Evolutionary conservation across 2,113 vertebrate genomes (phyloP).

Genomic region (Thamnaconus septentrionalis): DNA sequence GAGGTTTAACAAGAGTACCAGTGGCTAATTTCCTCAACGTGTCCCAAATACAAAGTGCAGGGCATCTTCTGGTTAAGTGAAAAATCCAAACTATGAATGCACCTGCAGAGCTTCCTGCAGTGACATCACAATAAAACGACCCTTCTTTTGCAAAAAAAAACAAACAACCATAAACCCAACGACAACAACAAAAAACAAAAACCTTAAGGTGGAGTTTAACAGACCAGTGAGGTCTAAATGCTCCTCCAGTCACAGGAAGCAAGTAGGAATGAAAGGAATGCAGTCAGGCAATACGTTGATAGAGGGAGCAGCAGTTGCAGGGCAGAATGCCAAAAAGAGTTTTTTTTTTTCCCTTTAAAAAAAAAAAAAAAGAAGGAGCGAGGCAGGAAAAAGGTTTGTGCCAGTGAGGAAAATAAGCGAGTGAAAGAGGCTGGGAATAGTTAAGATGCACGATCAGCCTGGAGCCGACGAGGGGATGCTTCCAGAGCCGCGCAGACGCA

Average conservation of each 20-base stretch:
- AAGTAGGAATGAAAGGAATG: slow-evolving; percentile 74
- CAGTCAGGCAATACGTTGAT: slow-evolving; percentile 67
- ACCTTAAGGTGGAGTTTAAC: slow-evolving; percentile 51
- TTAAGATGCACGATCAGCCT: not conserved
- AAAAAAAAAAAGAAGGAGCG: slow-evolving; percentile 27
- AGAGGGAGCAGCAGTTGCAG: slow-evolving; percentile 66
- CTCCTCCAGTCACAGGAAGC: slow-evolving; percentile 71
- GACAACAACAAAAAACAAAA: not conserved
- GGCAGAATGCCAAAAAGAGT: slow-evolving; percentile 58
- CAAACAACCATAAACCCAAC: not conserved
- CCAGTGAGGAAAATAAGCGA: slow-evolving; percentile 4
- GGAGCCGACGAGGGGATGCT: not conserved
- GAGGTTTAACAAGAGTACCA: no score
- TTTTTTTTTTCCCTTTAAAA: no score
- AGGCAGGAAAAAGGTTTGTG: slow-evolving; percentile 29
- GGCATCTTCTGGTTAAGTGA: no score
- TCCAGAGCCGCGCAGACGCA: not conserved
- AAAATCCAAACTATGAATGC: no score
- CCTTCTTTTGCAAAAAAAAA: not conserved
- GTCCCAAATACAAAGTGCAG: no score
- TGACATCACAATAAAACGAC: not conserved
- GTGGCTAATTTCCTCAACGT: no score
- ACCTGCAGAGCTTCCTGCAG: no score
- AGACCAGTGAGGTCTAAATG: slow-evolving; percentile 41
- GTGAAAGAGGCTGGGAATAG: not conserved